Conservation (phyloP, 1,140 invertebrate genomes). For the Musca vetustissima region DNA sequence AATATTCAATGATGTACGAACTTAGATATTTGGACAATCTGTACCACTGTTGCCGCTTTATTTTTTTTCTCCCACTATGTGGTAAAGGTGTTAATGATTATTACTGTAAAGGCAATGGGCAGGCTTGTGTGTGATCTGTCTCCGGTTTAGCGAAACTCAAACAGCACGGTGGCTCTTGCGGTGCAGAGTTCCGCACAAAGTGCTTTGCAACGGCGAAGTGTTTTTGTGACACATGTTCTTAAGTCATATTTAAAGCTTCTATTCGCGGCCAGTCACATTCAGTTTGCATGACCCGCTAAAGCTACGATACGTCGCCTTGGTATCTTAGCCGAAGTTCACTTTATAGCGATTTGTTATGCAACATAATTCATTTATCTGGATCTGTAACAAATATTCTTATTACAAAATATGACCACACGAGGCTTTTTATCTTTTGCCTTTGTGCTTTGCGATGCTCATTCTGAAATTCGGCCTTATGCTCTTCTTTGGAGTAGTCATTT, state of each 20-base stretch:
- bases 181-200: too few species aligned
- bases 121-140: too few species aligned
- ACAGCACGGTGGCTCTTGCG: too few species aligned
- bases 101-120: not conserved
- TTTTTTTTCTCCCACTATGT: not conserved
- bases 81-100: conserved; percentile 49
- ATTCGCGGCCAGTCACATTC: not conserved
- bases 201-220: too few species aligned
- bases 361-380: conserved; percentile 48
- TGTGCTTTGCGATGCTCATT: not conserved
- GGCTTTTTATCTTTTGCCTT: conserved; percentile 8
- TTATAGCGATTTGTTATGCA: conserved; percentile 54
- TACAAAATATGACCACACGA: too few species aligned
- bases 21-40: conserved; percentile 4
- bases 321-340: conserved; percentile 33
- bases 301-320: not conserved
- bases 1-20: not conserved
- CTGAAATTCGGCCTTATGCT: not conserved
- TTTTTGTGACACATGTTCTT: conserved; percentile 41
- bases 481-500: not conserved
- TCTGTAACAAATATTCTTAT: conserved; percentile 11
- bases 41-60: not conserved
- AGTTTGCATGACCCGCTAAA: not conserved
- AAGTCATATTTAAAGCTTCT: conserved; percentile 54
- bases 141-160: too few species aligned